Evolutionary conservation across 23 tunicate genomes (phyloP), one percentile per base, ranked within the genome.

Genomic region (Styela plicata): DNA sequence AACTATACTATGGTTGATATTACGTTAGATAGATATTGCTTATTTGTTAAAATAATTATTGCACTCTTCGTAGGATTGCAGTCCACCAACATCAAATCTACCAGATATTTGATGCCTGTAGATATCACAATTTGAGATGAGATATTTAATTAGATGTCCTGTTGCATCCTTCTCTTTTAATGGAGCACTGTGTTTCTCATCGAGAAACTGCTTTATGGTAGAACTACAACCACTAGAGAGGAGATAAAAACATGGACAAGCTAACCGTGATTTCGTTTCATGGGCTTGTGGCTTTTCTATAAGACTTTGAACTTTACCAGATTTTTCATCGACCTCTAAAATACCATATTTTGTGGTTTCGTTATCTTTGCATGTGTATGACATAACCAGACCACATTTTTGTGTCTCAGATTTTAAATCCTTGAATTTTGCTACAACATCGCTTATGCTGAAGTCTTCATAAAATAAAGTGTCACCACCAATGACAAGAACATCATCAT

Each of bases 181-280:
- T 30, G 82, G 78, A 30, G 85, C 25, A 78, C 87, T 18, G 25
- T 79, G 24, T 52, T 79, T 79, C 63, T 83, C 88, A 18, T 76
- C 70, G 34, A 91, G 78, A 75, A 91, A 91, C 26, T 64, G 34
- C 0, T 82, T 24, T 27, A 87, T 69, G 31, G 79, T 30, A 24
- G 25, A 23, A 64, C 84, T 18, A 63, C 86, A 91, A 34, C 36
- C 63, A 23, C 70, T 17, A 16, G 90, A 86, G 20, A 91, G 83
- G 23, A 86, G 33, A 73, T 91, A 91, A 78, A 91, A 91, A 69
- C 97, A 91, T 7, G 97, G 97, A 79, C 97, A 91, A 29, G 97
- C 97, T 2, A 61, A 29, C 70, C 97, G 29, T 25, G 91, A 87
- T 44, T 35, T 63, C 7, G 97, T 91, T 33, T 28, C 85, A 31